phyloP scores from a whole-genome alignment of 2,888 invertebrate genomes.

The Rhopalosiphum nymphaeae region DNA sequence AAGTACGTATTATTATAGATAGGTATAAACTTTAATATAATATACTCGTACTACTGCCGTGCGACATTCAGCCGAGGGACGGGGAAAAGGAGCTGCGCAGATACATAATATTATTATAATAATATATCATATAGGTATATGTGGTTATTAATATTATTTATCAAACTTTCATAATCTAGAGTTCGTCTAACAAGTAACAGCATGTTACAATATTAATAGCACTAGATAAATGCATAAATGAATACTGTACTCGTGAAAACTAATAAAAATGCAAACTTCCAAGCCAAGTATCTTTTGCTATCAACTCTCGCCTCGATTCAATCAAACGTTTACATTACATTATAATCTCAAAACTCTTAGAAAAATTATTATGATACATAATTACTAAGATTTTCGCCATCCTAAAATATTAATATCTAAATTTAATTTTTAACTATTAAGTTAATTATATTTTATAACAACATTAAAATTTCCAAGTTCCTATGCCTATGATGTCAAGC shows the following conservation, averaged over 20 bases:
- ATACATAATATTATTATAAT: neutral
- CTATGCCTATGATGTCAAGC: neutral
- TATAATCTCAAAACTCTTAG: neutral
- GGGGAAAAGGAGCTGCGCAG: neutral
- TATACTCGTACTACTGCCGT: neutral
- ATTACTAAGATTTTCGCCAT: neutral
- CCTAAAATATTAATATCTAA: neutral
- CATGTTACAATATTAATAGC: neutral
- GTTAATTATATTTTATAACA: neutral
- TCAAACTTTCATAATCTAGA: neutral
- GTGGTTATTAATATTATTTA: too few relatives aligned
- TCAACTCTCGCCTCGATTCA: too few relatives aligned
- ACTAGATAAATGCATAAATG: neutral
- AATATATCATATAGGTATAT: neutral
- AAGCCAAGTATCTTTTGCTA: too few relatives aligned
- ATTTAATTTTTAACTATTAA: neutral
- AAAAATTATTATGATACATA: neutral
- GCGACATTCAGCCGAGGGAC: neutral
- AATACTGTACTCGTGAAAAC: too few relatives aligned
- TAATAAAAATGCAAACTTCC: too few relatives aligned
- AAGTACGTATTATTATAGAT: neutral
- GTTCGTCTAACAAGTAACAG: neutral
- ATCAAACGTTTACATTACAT: too few relatives aligned
- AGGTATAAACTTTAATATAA: neutral
- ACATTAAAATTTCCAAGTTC: neutral